Conservation (phyloP, 2,113 vertebrate species). For the Cynoglossus semilaevis region DNA sequence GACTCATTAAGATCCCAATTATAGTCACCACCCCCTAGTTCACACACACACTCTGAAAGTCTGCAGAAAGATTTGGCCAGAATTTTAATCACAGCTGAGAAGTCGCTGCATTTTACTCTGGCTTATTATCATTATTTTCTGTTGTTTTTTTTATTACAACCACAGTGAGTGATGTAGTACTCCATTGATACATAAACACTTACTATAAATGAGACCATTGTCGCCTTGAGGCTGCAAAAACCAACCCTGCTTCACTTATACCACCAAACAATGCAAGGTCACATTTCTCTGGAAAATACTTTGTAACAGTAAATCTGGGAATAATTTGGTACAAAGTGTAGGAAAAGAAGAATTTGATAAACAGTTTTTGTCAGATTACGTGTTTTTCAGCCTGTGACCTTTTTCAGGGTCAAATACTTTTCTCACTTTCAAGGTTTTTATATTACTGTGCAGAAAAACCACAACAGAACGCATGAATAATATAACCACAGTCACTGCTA, state of each 20-base stretch:
- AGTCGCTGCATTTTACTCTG: too few species aligned
- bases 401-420: too few species aligned
- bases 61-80: not conserved
- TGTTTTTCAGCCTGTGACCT: too few species aligned
- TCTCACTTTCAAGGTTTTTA: too few species aligned
- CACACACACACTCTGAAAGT: constrained; percentile 28
- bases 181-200: not conserved
- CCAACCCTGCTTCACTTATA: not conserved
- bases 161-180: not conserved
- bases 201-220: not conserved
- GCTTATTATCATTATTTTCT: not conserved
- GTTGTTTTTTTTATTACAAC: not conserved
- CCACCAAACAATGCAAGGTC: not conserved
- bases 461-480: too few species aligned
- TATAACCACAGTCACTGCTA: too few species aligned
- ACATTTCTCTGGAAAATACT: not conserved
- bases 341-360: not conserved
- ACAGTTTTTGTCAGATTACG: too few species aligned
- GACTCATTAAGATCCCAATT: constrained; percentile 65
- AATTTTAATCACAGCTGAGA: not conserved
- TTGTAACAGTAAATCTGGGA: not conserved
- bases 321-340: not conserved
- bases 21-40: constrained; percentile 46
- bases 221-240: not conserved
- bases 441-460: too few species aligned